Conservation (phyloP, 2,113 vertebrate genomes). For the Pimephales promelas region DNA sequence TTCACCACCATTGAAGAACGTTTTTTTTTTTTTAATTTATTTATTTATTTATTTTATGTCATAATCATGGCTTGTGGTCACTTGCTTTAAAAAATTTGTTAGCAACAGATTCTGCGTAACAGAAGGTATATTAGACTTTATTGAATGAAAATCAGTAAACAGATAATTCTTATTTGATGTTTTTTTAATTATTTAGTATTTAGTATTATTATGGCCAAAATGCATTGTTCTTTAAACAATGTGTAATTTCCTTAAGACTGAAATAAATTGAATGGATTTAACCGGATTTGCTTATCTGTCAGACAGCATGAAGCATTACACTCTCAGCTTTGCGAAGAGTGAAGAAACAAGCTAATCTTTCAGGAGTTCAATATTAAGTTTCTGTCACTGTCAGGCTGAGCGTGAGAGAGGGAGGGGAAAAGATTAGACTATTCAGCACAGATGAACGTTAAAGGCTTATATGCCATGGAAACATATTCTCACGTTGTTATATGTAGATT, state of each 20-base stretch:
- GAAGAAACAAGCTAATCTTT: constrained; percentile 81
- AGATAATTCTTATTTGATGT: neutral
- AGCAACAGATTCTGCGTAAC: neutral
- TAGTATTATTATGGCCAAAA: constrained; percentile 68
- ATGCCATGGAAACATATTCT: constrained; percentile 58
- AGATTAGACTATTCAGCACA: constrained; percentile 71
- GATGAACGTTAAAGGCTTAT: constrained; percentile 64
- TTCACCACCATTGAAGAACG: no score
- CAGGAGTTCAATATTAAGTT: constrained; percentile 77
- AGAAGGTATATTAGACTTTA: neutral
- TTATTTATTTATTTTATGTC: no score
- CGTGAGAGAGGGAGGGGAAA: constrained; percentile 68
- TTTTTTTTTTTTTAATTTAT: no score
- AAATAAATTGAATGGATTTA: constrained; percentile 87
- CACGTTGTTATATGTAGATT: constrained; percentile 58
- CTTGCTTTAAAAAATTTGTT: neutral
- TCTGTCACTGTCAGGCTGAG: constrained; percentile 73
- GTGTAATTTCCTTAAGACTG: constrained; percentile 79
- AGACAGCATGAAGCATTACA: constrained; percentile 77
- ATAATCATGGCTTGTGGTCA: neutral
- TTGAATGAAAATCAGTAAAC: constrained; percentile 45
- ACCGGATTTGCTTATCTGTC: constrained; percentile 84
- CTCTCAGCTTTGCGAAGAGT: constrained; percentile 78
- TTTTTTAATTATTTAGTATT: constrained; percentile 37
- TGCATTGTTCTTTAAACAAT: constrained; percentile 76